These are phyloP conservation scores for Neocrepidodera transversa DNA, from an alignment of 2,888 invertebrate genomes.

Conservation along the genomic window DNA sequence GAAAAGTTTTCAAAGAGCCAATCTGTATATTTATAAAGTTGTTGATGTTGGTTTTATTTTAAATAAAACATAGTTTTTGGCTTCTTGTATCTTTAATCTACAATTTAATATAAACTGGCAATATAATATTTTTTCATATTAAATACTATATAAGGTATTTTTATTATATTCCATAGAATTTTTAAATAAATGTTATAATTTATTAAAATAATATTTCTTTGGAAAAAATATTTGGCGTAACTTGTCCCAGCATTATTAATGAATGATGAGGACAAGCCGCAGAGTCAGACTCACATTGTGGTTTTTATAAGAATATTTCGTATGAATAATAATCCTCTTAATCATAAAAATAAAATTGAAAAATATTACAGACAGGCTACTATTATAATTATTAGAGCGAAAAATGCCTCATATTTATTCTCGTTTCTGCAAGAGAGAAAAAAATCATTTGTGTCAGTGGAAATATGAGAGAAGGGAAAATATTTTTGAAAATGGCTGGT, in stretches of 20 bases:
- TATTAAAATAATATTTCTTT: slow-evolving; percentile 2
- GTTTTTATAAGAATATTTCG: slow-evolving; percentile 43
- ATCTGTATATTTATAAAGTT: slow-evolving; percentile 18
- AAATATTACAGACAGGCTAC: slow-evolving; percentile 56
- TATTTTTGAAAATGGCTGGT: slow-evolving; percentile 59
- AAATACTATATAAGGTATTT: no score
- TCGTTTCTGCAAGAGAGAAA: slow-evolving; percentile 51
- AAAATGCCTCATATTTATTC: slow-evolving; percentile 58
- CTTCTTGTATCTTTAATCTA: no score
- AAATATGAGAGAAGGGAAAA: slow-evolving; percentile 55
- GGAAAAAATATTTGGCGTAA: slow-evolving; percentile 9
- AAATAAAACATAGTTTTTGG: background rate
- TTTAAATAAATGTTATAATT: background rate
- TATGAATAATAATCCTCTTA: slow-evolving; percentile 49
- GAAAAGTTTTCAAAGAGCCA: slow-evolving; percentile 24
- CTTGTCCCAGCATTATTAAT: slow-evolving; percentile 18
- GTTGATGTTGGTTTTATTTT: background rate
- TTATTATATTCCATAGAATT: no score
- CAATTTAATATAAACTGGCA: no score
- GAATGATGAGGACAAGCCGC: slow-evolving; percentile 24
- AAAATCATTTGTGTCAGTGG: slow-evolving; percentile 49
- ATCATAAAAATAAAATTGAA: slow-evolving; percentile 56
- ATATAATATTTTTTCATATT: no score
- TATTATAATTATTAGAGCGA: slow-evolving; percentile 59
- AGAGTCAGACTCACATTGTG: slow-evolving; percentile 31